phyloP scores from a whole-genome alignment of 1,140 invertebrate species.

The Sitodiplosis mosellana region DNA sequence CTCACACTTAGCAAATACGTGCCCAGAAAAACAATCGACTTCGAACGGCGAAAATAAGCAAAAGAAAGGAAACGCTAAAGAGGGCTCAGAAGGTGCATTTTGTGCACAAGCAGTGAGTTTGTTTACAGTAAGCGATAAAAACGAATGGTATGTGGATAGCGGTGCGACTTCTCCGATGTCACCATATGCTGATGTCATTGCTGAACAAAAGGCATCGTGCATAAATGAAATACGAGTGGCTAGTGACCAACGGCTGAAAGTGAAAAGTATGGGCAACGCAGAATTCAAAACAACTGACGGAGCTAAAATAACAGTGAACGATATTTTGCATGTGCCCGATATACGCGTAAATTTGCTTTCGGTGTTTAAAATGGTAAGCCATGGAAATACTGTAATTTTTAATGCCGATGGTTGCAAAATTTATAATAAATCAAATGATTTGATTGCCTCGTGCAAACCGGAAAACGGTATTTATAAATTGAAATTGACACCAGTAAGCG shows the following conservation, averaged over 20 bases:
- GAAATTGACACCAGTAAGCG: not conserved
- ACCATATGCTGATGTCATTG: not conserved
- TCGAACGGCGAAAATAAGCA: conserved; percentile 5
- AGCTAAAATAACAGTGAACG: not conserved
- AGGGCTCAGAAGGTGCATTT: not conserved
- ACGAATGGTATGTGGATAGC: conserved; percentile 5
- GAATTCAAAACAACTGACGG: not conserved
- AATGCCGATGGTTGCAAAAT: not conserved
- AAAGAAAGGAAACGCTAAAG: conserved; percentile 1
- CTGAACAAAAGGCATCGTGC: not conserved
- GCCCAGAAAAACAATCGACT: conserved; percentile 3
- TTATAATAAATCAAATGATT: not conserved
- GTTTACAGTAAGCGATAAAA: not conserved
- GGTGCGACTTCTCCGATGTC: conserved; percentile 4
- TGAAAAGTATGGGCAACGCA: not conserved
- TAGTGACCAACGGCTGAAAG: not conserved
- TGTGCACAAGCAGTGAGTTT: not conserved
- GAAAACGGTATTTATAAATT: not conserved
- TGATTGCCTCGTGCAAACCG: not conserved
- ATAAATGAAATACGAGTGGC: not conserved
- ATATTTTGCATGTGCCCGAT: conserved; percentile 5
- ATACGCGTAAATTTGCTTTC: conserved; percentile 8
- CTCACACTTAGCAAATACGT: not conserved
- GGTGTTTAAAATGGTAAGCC: conserved; percentile 7
- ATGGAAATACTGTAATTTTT: not conserved